Percentiles rank a stretch among this genome's conserved stretches.
These are phyloP conservation scores for Gonatopus flavifemur DNA, from an alignment of 1,140 invertebrate genomes.

Conservation along the genomic window DNA sequence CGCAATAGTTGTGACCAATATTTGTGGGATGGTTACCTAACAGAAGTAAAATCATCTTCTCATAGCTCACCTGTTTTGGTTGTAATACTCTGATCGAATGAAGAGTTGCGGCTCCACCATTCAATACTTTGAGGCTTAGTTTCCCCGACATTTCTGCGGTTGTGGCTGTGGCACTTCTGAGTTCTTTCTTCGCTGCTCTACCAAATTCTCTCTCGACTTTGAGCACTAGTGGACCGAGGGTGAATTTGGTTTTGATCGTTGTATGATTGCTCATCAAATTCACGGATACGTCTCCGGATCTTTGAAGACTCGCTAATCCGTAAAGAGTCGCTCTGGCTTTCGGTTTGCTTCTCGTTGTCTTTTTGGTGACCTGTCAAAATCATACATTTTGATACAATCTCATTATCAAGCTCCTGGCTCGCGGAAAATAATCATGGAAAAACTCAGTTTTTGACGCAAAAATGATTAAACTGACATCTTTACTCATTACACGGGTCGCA, in stretches of 20 bases:
- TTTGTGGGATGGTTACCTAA: too few relatives aligned
- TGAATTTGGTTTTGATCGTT: slow-evolving; percentile 79
- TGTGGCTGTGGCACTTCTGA: slow-evolving; percentile 80
- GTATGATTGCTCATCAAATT: slow-evolving; percentile 77
- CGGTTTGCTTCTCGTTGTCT: slow-evolving; percentile 57
- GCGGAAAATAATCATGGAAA: too few relatives aligned
- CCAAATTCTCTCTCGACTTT: slow-evolving; percentile 84
- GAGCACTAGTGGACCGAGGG: slow-evolving; percentile 73
- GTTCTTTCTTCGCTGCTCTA: slow-evolving; percentile 72
- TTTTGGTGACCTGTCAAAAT: slow-evolving; percentile 42
- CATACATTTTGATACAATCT: neutral
- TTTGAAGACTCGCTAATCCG: slow-evolving; percentile 72
- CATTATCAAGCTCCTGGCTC: too few relatives aligned
- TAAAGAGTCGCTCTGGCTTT: slow-evolving; percentile 77
- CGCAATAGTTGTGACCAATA: too few relatives aligned
- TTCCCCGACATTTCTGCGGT: slow-evolving; percentile 82
- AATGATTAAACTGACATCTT: too few relatives aligned
- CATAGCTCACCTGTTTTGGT: slow-evolving; percentile 69
- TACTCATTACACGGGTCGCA: too few relatives aligned
- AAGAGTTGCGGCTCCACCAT: slow-evolving; percentile 74
- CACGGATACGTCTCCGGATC: slow-evolving; percentile 76
- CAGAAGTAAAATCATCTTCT: too few relatives aligned
- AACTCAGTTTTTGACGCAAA: too few relatives aligned
- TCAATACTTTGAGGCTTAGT: slow-evolving; percentile 73
- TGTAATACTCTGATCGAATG: slow-evolving; percentile 81